Conservation (phyloP, 2,888 invertebrate species). For the Vesta saturnalis region DNA sequence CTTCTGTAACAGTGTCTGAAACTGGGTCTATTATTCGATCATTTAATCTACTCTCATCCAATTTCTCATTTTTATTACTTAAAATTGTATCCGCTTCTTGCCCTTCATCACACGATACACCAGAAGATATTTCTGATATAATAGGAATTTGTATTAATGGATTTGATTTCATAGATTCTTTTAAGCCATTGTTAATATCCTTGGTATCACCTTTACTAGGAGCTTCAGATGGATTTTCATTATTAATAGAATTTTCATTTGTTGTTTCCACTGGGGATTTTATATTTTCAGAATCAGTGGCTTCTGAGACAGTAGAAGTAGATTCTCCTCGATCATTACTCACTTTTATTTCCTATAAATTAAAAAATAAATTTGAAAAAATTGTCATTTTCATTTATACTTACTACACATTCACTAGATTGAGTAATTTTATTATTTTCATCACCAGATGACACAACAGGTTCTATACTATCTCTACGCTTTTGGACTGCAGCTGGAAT, state of each 20-base stretch:
- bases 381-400: constrained; percentile 34
- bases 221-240: neutral
- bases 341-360: too few relatives aligned
- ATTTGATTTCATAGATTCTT: neutral
- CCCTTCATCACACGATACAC: neutral
- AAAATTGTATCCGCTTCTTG: neutral
- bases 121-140: constrained; percentile 20
- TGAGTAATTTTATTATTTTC: constrained; percentile 60
- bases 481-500: constrained; percentile 53
- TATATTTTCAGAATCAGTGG: neutral
- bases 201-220: neutral
- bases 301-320: neutral
- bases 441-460: constrained; percentile 54
- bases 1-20: constrained; percentile 5
- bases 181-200: neutral
- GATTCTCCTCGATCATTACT: neutral
- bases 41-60: neutral
- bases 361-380: neutral
- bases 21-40: neutral
- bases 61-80: neutral
- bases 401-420: constrained; percentile 61
- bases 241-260: neutral
- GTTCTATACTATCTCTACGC: constrained; percentile 52
- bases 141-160: constrained; percentile 23
- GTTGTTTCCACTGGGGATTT: constrained; percentile 38